Base-by-base conservation (phyloP, 1,140 invertebrate species). In the Drosophila kepulauana region DNA sequence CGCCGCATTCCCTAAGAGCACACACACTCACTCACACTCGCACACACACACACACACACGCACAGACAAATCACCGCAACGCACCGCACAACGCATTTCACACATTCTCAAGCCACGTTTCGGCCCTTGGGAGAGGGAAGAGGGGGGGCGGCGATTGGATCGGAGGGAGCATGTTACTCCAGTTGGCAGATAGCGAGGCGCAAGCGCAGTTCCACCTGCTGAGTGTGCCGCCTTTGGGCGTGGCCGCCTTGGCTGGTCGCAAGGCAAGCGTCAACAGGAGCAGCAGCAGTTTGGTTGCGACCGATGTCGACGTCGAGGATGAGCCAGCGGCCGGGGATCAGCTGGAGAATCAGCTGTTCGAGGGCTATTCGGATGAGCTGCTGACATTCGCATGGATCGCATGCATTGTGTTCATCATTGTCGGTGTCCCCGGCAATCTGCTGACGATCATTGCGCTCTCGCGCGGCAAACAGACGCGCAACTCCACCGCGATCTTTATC, bases 401-500 rank as follows among this genome's bases (percentile, higher is more conserved):
- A 82, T 97, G 96, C 90, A 93, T 96, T 0, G 91, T 96, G 1
- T 97, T 97, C 92, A 96, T 97, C 94, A 93, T 97, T 69, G 93
- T 97, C 35, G 96, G 96, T 6, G 96, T 97, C 25, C 96, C 96
- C 15, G 96, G 96, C 2, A 97, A 97, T 89, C 93, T 97, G 16
- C 95, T 97, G 78, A 97, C 96, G n/a, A 96, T 97, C 41, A 93
- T 96, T 1, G 96, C 96, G 0, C 93, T 97, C 11, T 95, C 96
- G 45, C 94, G 96, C 25, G 96, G 96, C 73, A 96, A 96, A 93
- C 97, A 97, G 96, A 94, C 96, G 1, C 95, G 95, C 35, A 97
- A 97, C 82, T 96, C 96, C 0, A 97, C 97, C 0, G 96, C 96
- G 1, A 95, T 96, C 30, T 97, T 97, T 92, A 97, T 97, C 54